phyloP scores from a whole-genome alignment of 2,113 vertebrate genomes.

The Dicentrarchus labrax region DNA sequence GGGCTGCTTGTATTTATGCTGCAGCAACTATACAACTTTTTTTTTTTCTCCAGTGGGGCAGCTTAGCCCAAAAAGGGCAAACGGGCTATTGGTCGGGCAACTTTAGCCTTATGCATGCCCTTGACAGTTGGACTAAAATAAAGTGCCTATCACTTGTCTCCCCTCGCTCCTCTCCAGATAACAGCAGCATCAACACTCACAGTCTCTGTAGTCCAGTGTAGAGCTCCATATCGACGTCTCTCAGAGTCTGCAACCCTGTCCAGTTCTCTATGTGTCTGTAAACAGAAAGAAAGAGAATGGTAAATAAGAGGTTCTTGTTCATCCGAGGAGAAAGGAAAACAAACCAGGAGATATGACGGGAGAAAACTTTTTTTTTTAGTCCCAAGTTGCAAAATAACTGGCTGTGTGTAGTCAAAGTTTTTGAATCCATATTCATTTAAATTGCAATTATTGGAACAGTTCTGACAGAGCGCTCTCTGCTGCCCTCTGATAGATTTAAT shows the following conservation, averaged over 20 bases:
- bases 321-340: conserved; percentile 41
- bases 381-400: conserved; percentile 54
- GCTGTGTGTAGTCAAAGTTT: conserved; percentile 62
- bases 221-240: conserved; percentile 98
- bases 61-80: no score
- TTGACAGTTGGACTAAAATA: neutral
- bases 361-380: conserved; percentile 15
- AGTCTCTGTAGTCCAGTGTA: conserved; percentile 97
- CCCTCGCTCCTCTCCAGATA: conserved; percentile 3
- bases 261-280: conserved; percentile 98
- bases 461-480: conserved; percentile 71
- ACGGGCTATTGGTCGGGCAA: no score
- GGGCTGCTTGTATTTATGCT: no score
- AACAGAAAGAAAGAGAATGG: conserved; percentile 64
- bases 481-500: conserved; percentile 79
- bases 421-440: conserved; percentile 77
- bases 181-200: conserved; percentile 87
- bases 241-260: conserved; percentile 94
- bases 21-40: no score
- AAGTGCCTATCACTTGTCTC: conserved; percentile 9
- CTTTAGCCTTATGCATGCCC: no score
- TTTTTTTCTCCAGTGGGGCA: no score
- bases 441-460: conserved; percentile 75
- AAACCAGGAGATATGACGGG: conserved; percentile 38
- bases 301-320: conserved; percentile 53